Percentiles rank a stretch among this genome's conserved stretches.
Evolutionary conservation across 1,140 invertebrate genomes (phyloP).

Genomic region (Nomia melanderi): DNA sequence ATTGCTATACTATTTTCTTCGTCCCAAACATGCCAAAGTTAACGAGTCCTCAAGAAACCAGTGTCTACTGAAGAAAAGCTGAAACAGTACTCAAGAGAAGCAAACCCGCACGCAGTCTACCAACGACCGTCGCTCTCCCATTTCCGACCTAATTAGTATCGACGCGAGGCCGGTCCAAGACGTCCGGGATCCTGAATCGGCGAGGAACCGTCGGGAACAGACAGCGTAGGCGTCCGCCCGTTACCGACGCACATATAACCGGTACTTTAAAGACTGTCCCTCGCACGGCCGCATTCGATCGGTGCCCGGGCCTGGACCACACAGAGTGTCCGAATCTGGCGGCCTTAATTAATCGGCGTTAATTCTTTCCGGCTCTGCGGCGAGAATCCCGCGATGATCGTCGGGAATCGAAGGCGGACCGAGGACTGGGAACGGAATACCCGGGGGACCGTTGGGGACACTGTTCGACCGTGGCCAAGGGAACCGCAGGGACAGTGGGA

Average conservation of each 20-base stretch:
- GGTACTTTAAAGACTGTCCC: slow-evolving; percentile 40
- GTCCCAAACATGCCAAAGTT: no score
- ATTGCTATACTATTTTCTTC: no score
- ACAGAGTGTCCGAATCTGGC: slow-evolving; percentile 49
- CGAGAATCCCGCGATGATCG: slow-evolving; percentile 19
- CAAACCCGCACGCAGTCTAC: no score
- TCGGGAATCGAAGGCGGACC: no score
- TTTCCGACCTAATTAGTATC: slow-evolving; percentile 22
- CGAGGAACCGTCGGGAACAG: slow-evolving; percentile 25
- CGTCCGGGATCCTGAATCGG: slow-evolving; percentile 5
- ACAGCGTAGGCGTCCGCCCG: slow-evolving; percentile 40
- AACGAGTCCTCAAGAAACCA: no score
- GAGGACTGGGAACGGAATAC: not conserved
- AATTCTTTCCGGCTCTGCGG: slow-evolving; percentile 49
- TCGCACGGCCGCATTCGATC: slow-evolving; percentile 20
- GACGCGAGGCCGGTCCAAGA: slow-evolving; percentile 13
- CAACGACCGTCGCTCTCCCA: no score
- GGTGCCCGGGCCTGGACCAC: slow-evolving; percentile 43
- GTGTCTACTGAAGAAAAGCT: no score
- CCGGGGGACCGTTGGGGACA: not conserved
- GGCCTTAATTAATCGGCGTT: slow-evolving; percentile 61
- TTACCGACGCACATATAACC: slow-evolving; percentile 41
- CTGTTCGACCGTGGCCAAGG: no score
- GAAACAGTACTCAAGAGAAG: no score
- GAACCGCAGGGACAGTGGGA: no score